These are phyloP conservation scores for Diacarnus erythraeanus DNA, from an alignment of 37 sponge, comb jelly and placozoan genomes.

Conservation along the genomic window DNA sequence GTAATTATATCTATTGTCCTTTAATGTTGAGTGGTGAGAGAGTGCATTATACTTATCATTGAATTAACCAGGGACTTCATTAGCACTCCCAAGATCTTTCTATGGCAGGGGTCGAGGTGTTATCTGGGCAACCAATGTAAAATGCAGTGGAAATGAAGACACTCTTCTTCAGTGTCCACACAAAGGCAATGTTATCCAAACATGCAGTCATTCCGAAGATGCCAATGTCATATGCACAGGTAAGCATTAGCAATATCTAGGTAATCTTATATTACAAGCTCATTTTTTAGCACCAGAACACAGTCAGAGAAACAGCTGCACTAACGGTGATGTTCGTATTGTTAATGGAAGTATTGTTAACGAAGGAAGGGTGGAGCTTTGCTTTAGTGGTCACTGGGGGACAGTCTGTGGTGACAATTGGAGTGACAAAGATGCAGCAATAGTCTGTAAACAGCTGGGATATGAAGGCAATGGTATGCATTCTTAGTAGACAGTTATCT, in stretches of 20 bases:
- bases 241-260: not conserved
- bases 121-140: constrained; percentile 20
- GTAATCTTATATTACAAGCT: no score
- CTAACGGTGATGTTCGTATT: constrained; percentile 25
- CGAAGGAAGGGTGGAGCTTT: constrained; percentile 47
- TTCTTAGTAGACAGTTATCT: not conserved
- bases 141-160: constrained; percentile 32
- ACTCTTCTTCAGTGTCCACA: constrained; percentile 4
- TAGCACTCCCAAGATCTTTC: constrained; percentile 17
- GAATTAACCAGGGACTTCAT: not conserved
- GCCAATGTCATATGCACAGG: constrained; percentile 27
- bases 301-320: not conserved
- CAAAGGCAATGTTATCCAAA: not conserved
- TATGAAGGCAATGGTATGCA: constrained; percentile 5
- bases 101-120: constrained; percentile 30
- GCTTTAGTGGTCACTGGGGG: constrained; percentile 36
- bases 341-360: constrained; percentile 9
- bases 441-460: constrained; percentile 42
- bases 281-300: not conserved
- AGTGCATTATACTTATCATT: not conserved
- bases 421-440: constrained; percentile 11
- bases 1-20: not conserved
- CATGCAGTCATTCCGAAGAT: constrained; percentile 36
- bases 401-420: constrained; percentile 24
- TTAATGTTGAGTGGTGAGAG: not conserved